Base-by-base conservation (phyloP, 2,113 vertebrate genomes). In the Pseudorectes ferrugineus region DNA sequence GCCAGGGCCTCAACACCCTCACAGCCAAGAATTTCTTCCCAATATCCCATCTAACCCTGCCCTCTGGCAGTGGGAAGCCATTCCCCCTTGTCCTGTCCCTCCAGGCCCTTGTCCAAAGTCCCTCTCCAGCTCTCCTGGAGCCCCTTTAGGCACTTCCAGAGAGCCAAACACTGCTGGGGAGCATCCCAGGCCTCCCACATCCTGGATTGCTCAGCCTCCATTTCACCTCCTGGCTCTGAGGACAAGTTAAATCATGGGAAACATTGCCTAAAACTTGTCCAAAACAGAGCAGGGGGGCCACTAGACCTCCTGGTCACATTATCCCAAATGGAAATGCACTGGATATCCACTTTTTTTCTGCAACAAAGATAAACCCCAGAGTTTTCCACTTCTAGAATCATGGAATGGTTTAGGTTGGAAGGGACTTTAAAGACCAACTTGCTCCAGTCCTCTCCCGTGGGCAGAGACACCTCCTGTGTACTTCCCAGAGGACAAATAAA, bases 241-340 rank as follows among this genome's bases (percentile, higher is more conserved):
- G 33, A 17, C 8, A 49, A 24, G 10, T 49, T 48, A 45, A 68
- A 18, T n/a, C 2, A 0, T 4, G 19, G 18, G 23, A 59, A 59
- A 38, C 1, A 22, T 14, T 6, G 13, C 4, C 70, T 21, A 46
- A 61, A 86, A 31, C 17, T 28, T 22, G 12, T 11, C 71, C 33
- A n/a, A 17, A 63, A 38, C 23, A 26, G 38, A 33, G 42, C 29
- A 68, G 25, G 35, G 51, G 51, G n/a, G 36, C 70, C 23, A 11
- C 63, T 36, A 23, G 58, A 13, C 6, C 55, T 38, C 43, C 38
- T 22, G 9, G 26, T 20, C 24, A 19, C 58, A 38, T 12, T 7
- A 43, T 26, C 49, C 67, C 62, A 8, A 23, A 18, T 43, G 3
- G 26, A 36, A 55, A 65, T 2, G 15, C 0, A 0, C 54, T 4